phyloP scores from a whole-genome alignment of 2,113 vertebrate species.

The Takifugu flavidus region DNA sequence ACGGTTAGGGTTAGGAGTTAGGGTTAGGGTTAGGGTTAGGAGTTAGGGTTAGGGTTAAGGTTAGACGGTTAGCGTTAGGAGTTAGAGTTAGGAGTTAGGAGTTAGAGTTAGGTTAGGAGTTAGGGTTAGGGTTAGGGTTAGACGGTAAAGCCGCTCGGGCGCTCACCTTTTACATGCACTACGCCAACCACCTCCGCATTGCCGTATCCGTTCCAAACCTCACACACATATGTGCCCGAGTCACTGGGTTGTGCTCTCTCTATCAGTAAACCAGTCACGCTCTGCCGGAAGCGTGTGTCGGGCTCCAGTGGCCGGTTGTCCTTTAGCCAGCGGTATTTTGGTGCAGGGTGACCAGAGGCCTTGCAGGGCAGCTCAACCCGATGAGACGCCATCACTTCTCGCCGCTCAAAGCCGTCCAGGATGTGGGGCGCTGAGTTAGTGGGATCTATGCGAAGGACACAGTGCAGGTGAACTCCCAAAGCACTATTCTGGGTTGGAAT shows the following conservation, averaged over 20 bases:
- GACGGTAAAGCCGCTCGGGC: no score
- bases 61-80: no score
- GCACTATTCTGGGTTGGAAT: not conserved
- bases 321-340: slow-evolving; percentile 97
- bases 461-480: not conserved
- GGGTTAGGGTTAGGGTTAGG: no score
- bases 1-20: no score
- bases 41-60: no score
- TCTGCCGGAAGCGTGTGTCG: slow-evolving; percentile 90
- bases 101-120: no score
- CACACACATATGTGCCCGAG: slow-evolving; percentile 92
- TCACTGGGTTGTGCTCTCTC: slow-evolving; percentile 86
- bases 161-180: slow-evolving; percentile 94
- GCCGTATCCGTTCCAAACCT: slow-evolving; percentile 96
- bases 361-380: slow-evolving; percentile 95
- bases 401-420: slow-evolving; percentile 94
- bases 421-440: slow-evolving; percentile 92
- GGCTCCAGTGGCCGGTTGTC: slow-evolving; percentile 93
- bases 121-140: no score
- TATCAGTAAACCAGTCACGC: slow-evolving; percentile 89
- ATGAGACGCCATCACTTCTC: slow-evolving; percentile 91
- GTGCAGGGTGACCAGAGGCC: slow-evolving; percentile 91
- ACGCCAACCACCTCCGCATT: slow-evolving; percentile 90
- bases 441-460: slow-evolving; percentile 77
- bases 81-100: no score